Evolutionary conservation across 2,797 vertebrate genomes (phyloP).

Genomic region (Myotis pilosus): DNA sequence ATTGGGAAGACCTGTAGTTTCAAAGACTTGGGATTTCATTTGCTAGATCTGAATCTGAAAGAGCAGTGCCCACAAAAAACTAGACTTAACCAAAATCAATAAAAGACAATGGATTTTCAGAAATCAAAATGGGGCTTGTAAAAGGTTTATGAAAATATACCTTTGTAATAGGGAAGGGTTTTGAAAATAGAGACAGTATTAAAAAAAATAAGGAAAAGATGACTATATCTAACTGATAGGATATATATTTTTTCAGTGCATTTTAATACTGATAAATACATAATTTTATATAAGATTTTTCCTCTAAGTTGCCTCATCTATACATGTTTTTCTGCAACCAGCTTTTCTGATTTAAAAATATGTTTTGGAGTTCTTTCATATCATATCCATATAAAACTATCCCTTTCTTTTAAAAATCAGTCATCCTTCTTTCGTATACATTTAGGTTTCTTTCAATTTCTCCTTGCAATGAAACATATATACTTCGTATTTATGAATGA

Average conservation of each 20-base stretch:
- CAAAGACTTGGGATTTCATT: constrained; percentile 4
- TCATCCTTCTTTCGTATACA: neutral
- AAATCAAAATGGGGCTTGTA: constrained; percentile 35
- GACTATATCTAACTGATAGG: neutral
- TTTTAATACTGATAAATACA: constrained; percentile 13
- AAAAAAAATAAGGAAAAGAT: neutral
- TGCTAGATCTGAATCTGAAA: constrained; percentile 38
- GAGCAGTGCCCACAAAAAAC: neutral
- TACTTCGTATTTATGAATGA: constrained; percentile 36
- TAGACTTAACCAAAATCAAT: neutral
- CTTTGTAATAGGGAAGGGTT: neutral
- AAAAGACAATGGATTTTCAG: neutral
- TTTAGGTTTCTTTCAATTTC: constrained; percentile 25
- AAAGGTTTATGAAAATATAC: constrained; percentile 27
- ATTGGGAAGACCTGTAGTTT: constrained; percentile 8
- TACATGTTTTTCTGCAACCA: neutral
- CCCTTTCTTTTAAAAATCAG: neutral
- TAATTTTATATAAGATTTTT: constrained; percentile 6
- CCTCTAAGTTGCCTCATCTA: neutral
- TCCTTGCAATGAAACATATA: neutral
- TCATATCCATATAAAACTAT: neutral
- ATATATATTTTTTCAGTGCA: neutral
- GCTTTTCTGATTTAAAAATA: constrained; percentile 42
- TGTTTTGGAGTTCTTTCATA: constrained; percentile 27
- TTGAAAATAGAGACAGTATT: constrained; percentile 25